Base-by-base conservation (phyloP, 2,113 vertebrate genomes). In the Hepsetus odoe region DNA sequence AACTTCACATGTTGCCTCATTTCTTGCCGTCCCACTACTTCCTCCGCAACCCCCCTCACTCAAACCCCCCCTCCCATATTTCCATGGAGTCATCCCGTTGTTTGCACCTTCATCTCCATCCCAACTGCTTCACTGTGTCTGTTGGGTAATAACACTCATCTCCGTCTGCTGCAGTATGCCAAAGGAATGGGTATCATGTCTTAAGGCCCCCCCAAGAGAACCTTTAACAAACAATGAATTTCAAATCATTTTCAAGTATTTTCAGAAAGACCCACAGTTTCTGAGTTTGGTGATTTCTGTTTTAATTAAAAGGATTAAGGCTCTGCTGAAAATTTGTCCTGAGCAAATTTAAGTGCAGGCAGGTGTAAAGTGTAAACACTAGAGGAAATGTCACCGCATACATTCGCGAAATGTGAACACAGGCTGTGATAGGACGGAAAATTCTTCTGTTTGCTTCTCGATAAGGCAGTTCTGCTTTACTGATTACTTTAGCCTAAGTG, bases 241-340 rank as follows among this genome's bases (percentile, higher is more conserved):
- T 80, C 79, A 69, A 53, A 83, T 84, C 87, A 88, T 86, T 86
- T 77, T 70, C 76, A n/a, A n/a, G n/a, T n/a, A n/a, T n/a, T n/a
- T 64, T 67, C 76, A 83, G 79, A 87, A 85, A 81, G 76, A 82
- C n/a, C n/a, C n/a, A n/a, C n/a, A n/a, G n/a, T n/a, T 76, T 82
- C 76, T 59, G 67, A 85, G 78, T 82, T 84, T 82, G 80, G 70
- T 75, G 82, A 88, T 87, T 85, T 87, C 74, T 49, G 76, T 87
- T 89, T 90, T 90, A 91, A 91, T 91, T 91, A 89, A 90, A 82
- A 67, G 62, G 82, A 84, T 88, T 84, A 42, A 79, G 76, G 84
- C 81, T 86, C 44, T 28, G 64, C 86, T 80, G 86, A 80, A 58
- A 62, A 76, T 64, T 58, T 16, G 66, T 71, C 73, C 67, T 74